Evolutionary conservation across 2,797 vertebrate species (phyloP).

Genomic region (Gymnoscopelus microlampas): DNA sequence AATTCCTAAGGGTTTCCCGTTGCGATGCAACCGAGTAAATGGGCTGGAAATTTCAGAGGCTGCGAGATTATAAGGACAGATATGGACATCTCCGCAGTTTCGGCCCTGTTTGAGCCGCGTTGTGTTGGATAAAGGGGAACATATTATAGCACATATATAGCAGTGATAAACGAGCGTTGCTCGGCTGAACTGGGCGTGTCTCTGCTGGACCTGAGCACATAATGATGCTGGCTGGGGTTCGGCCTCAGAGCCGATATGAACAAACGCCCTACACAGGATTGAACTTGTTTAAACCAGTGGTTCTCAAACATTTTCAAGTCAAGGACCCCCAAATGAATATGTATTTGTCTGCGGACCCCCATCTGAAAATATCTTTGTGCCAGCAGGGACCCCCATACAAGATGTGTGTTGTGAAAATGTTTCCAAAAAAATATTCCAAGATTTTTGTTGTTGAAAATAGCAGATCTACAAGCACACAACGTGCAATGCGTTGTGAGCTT

Average conservation of each 20-base stretch:
- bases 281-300: constrained; percentile 18
- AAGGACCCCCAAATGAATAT: too few relatives aligned
- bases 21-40: constrained; percentile 74
- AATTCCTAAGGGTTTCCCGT: constrained; percentile 78
- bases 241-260: constrained; percentile 58
- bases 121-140: constrained; percentile 38
- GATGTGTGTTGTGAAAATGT: too few relatives aligned
- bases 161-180: constrained; percentile 61
- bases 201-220: constrained; percentile 62
- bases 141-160: constrained; percentile 15
- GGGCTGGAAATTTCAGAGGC: constrained; percentile 71
- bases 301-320: too few relatives aligned
- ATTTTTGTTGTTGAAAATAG: too few relatives aligned
- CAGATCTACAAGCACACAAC: too few relatives aligned
- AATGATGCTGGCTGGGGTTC: constrained; percentile 49
- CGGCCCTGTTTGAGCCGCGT: constrained; percentile 57
- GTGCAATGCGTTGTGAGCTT: too few relatives aligned
- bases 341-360: too few relatives aligned
- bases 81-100: constrained; percentile 58
- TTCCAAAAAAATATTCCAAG: too few relatives aligned
- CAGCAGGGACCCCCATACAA: too few relatives aligned
- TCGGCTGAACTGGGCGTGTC: constrained; percentile 82
- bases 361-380: too few relatives aligned
- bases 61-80: constrained; percentile 51
- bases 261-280: constrained; percentile 49